Evolutionary conservation across 2,888 invertebrate species (phyloP), one percentile per base, ranked within the genome.

Genomic region (Cenopis cana): DNA sequence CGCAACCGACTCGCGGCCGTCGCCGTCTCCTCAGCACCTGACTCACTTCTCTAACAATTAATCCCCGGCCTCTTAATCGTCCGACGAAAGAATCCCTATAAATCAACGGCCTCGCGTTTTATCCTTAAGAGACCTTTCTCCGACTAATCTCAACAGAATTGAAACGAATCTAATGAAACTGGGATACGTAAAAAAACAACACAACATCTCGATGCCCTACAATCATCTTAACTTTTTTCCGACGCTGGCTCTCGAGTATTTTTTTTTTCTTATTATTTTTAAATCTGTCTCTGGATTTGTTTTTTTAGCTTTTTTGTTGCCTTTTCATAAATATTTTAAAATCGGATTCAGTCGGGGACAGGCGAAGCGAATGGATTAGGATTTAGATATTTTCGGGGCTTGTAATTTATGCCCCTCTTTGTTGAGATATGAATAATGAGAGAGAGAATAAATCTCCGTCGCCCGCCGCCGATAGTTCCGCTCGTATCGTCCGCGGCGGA

Each of bases 321-420:
- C 91, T 90, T 91, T 90, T 91, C 91, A 92, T 91, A 92, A 91
- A 92, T 93, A 93, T 93, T 93, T 92, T 91, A 90, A 90, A 93
- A 93, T 92, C 91, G 90, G 90, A 91, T 90, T 90, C 91, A 87
- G 83, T 76, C 89, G 90, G 92, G 86, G 93, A 92, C 92, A 89
- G 81, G 84, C 93, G 91, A 84, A 85, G 82, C 91, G 89, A 92
- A 93, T 91, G 92, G 91, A 92, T 93, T 92, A 92, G 90, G 89
- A 90, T 89, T 92, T 92, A 90, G 91, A 91, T 92, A 92, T 92
- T 91, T 91, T 92, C 85, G 90, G 90, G 85, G 77, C 89, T 86
- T 84, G 87, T 93, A 90, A 92, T 92, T 90, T 93, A 92, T 93
- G 89, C 88, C 82, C 84, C 85, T 89, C 91, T 90, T 90, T 90